Evolutionary conservation across 2,113 vertebrate genomes (phyloP), one percentile per base, ranked within the genome.

Genomic region (Alexandromys fortis): DNA sequence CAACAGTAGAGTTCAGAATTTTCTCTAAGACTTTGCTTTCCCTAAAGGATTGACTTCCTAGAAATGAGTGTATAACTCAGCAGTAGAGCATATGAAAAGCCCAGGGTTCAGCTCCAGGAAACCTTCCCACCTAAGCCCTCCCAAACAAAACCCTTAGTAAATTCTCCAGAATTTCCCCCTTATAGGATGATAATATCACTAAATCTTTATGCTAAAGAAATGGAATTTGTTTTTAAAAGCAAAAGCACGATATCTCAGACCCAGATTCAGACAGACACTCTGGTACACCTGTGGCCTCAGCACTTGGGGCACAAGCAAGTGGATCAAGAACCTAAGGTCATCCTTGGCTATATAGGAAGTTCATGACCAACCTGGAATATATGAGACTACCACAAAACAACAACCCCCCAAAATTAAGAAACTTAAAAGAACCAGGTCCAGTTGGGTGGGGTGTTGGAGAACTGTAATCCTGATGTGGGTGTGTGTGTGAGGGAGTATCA

Each of bases 1-100:
- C 24, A 89, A 67, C 76, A 17, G 24, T 82, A 90, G 70, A n/a
- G 22, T 95, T 95, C 30, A 94, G 19, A 70, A 96, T 90, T 92
- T 49, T 65, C 70, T 86, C 24, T 58, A 65, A 86, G 30, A 89
- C 33, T 5, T 87, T 92, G 28, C 42, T 94, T 92, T 49, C 49
- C 45, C 45, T 49, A 78, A 78, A 49, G 26, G 55, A 82, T 89
- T 49, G 19, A 55, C n/a, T 68, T 79, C 47, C 78, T 13, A 58
- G n/a, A 21, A 58, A 38, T 73, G 28, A 73, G 49, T 30, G 7
- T n/a, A 14, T 47, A 52, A 42, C 10, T 65, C 70, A 77, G 5
- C 42, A 24, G 16, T 91, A 92, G 28, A 83, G 30, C 28, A 38
- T 16, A 17, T 42, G 19, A 2, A 16, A 67, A 17, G 33, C 35